Percentiles rank a stretch among this genome's conserved stretches.
These are phyloP conservation scores for Mesorhabditis spiculigera DNA, from an alignment of 2,888 invertebrate genomes.

Conservation along the genomic window DNA sequence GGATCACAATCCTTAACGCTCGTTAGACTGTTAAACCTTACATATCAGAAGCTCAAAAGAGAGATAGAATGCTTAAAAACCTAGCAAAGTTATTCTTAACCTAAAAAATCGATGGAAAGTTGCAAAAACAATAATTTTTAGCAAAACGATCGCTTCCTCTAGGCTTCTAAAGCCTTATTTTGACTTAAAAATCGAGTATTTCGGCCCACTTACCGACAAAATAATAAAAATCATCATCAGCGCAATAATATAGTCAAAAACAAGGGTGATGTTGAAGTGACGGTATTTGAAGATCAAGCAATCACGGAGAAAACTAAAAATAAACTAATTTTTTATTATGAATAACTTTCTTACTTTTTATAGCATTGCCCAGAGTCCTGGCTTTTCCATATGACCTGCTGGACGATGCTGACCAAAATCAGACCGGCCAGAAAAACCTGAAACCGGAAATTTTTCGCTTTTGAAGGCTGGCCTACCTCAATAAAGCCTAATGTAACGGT, in stretches of 20 bases:
- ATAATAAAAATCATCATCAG: conserved; percentile 45
- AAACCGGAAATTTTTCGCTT: conserved; percentile 13
- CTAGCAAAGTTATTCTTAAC: too few relatives aligned
- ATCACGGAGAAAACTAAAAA: conserved; percentile 41
- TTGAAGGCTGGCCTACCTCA: not conserved
- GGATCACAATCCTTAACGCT: too few relatives aligned
- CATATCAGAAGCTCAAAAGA: too few relatives aligned
- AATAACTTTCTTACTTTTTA: conserved; percentile 21
- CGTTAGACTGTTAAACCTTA: too few relatives aligned
- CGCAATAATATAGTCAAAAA: conserved; percentile 50
- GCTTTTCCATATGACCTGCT: conserved; percentile 48
- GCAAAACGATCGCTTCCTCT: too few relatives aligned
- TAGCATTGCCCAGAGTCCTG: conserved; percentile 30
- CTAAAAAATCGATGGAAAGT: too few relatives aligned
- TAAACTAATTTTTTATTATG: conserved; percentile 3
- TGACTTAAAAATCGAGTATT: not conserved
- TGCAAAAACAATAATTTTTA: too few relatives aligned
- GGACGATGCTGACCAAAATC: conserved; percentile 35
- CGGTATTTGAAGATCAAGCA: conserved; percentile 49
- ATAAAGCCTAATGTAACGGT: not conserved
- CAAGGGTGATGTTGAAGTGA: conserved; percentile 48
- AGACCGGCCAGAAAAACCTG: conserved; percentile 38
- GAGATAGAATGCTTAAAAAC: too few relatives aligned
- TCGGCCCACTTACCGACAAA: conserved; percentile 34
- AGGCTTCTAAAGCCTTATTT: too few relatives aligned